These are phyloP conservation scores for Bradypodion pumilum DNA, from an alignment of 2,797 vertebrate genomes.

Conservation along the genomic window DNA sequence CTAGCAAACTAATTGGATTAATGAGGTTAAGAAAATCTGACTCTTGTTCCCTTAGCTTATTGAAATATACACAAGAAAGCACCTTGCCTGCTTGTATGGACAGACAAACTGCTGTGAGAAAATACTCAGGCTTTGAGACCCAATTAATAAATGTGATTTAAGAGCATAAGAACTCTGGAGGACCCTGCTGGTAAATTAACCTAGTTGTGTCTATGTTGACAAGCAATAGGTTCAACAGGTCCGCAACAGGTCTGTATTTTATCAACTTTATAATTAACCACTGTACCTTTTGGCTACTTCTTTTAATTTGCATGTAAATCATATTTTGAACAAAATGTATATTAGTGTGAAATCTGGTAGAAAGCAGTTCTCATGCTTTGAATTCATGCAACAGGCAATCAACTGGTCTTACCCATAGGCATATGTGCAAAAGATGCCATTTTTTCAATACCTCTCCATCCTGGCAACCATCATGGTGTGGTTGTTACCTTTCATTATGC, in stretches of 20 bases:
- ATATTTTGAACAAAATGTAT: neutral
- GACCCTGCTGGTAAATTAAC: neutral
- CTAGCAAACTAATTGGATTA: constrained; percentile 51
- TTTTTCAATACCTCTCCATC: constrained; percentile 8
- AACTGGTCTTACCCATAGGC: neutral
- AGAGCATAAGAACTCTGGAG: neutral
- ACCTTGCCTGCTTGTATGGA: constrained; percentile 13
- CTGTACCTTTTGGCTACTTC: too few species aligned
- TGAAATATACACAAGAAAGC: constrained; percentile 14
- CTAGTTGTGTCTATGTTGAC: neutral
- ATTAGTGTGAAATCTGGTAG: too few species aligned
- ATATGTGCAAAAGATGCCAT: neutral
- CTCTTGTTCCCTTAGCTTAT: constrained; percentile 38
- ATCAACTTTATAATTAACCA: too few species aligned
- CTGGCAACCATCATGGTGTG: neutral
- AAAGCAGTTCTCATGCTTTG: neutral
- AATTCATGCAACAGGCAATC: neutral
- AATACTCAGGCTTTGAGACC: constrained; percentile 30
- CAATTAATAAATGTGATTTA: constrained; percentile 40
- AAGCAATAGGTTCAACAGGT: neutral
- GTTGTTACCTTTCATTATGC: constrained; percentile 13
- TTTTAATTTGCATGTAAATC: neutral
- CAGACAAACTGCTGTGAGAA: constrained; percentile 30
- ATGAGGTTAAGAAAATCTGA: constrained; percentile 30
- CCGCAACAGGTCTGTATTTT: too few species aligned